These are phyloP conservation scores for Drosophila prostipennis DNA, from an alignment of 2,888 invertebrate species.

Conservation along the genomic window DNA sequence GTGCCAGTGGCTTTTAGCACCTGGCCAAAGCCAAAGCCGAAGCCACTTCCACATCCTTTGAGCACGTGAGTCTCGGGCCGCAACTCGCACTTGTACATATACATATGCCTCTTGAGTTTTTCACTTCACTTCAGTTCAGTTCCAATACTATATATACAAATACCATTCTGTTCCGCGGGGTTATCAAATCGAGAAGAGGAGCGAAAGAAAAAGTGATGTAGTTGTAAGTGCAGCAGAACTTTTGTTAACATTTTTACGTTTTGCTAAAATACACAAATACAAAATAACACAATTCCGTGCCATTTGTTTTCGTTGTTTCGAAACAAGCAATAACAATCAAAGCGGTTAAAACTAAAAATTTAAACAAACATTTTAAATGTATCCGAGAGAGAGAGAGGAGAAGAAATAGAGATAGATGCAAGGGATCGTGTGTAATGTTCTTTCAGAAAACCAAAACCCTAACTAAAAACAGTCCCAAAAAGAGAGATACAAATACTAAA, in stretches of 20 bases:
- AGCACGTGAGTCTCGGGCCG: constrained; percentile 65
- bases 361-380: constrained; percentile 68
- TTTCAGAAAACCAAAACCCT: constrained; percentile 29
- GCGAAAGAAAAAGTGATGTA: constrained; percentile 83
- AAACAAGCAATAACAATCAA: constrained; percentile 73
- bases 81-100: constrained; percentile 43
- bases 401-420: constrained; percentile 3
- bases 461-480: constrained; percentile 25
- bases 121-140: constrained; percentile 16
- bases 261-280: constrained; percentile 55
- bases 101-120: constrained; percentile 40
- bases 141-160: constrained; percentile 1
- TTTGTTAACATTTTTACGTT: constrained; percentile 63
- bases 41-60: constrained; percentile 49
- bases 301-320: constrained; percentile 74
- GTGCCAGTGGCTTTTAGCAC: constrained; percentile 76
- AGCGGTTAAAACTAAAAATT: constrained; percentile 64
- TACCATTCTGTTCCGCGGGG: constrained; percentile 55
- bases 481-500: constrained; percentile 53
- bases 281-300: constrained; percentile 71
- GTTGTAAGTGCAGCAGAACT: constrained; percentile 78
- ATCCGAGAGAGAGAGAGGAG: constrained; percentile 4
- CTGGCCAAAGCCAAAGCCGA: constrained; percentile 30
- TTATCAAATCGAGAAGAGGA: constrained; percentile 41
- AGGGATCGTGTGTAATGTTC: constrained; percentile 69